Evolutionary conservation across 2,888 invertebrate species (phyloP).

Genomic region (Endotricha flammealis): DNA sequence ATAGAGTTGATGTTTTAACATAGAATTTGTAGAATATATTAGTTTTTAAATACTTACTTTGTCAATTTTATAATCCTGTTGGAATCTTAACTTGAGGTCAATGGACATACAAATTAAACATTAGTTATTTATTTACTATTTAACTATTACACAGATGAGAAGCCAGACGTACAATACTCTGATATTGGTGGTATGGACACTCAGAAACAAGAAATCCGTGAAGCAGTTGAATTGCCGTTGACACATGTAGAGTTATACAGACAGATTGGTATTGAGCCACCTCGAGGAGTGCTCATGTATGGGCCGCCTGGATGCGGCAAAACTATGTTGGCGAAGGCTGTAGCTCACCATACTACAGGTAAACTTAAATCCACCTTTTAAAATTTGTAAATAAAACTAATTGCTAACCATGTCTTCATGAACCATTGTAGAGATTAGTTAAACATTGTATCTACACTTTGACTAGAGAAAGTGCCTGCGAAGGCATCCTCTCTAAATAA

Average conservation of each 20-base stretch:
- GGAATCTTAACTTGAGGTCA: too few species aligned
- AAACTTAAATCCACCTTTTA: conserved; percentile 16
- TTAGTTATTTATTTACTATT: too few species aligned
- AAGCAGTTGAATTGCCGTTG: conserved; percentile 98
- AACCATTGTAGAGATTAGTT: too few species aligned
- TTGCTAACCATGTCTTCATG: too few species aligned
- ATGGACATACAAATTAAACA: too few species aligned
- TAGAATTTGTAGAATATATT: too few species aligned
- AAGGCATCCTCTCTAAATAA: too few species aligned
- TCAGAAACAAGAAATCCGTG: conserved; percentile 99
- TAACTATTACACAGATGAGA: conserved; percentile 96
- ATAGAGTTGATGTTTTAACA: too few species aligned
- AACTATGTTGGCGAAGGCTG: conserved; percentile 99
- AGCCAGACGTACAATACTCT: conserved; percentile 97
- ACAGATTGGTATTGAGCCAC: conserved; percentile 99
- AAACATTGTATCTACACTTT: too few species aligned
- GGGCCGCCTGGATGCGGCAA: conserved; percentile 99
- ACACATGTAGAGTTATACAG: conserved; percentile 99
- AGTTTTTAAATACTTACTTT: too few species aligned
- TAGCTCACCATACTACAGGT: conserved; percentile 98
- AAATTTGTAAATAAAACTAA: not conserved
- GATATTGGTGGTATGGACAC: conserved; percentile 99
- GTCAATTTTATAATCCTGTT: too few species aligned
- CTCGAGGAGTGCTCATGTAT: conserved; percentile 98
- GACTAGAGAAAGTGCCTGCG: too few species aligned